Conservation (phyloP, 2,888 invertebrate genomes). For the Nephrotoma flavescens region DNA sequence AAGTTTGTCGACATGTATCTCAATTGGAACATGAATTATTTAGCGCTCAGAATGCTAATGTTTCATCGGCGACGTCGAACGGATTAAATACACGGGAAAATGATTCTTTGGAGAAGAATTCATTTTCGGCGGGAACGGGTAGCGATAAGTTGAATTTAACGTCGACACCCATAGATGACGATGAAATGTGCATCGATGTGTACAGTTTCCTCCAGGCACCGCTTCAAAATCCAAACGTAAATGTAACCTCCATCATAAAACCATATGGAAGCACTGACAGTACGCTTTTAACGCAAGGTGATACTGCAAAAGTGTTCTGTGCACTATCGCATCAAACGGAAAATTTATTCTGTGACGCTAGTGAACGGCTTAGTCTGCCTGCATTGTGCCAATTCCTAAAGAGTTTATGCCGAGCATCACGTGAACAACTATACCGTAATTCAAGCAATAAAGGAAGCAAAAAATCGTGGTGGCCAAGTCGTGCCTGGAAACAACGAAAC, state of each 20-base stretch:
- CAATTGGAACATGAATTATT: constrained; percentile 83
- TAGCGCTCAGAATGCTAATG: constrained; percentile 47
- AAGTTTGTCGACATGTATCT: constrained; percentile 84
- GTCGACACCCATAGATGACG: constrained; percentile 49
- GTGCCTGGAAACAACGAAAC: constrained; percentile 30
- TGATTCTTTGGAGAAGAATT: constrained; percentile 28
- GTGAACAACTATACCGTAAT: constrained; percentile 45
- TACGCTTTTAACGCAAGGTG: constrained; percentile 54
- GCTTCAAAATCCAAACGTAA: constrained; percentile 43
- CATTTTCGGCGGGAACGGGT: constrained; percentile 34
- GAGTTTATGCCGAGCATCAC: constrained; percentile 73
- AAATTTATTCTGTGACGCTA: constrained; percentile 78
- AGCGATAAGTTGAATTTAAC: constrained; percentile 44
- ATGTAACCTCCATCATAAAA: constrained; percentile 31
- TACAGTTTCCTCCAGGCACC: constrained; percentile 68
- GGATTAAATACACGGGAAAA: constrained; percentile 25
- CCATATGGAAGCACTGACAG: constrained; percentile 30
- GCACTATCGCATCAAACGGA: constrained; percentile 82
- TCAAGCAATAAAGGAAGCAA: constrained; percentile 31
- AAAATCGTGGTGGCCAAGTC: constrained; percentile 31
- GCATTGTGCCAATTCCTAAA: constrained; percentile 70
- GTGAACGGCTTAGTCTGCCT: constrained; percentile 70
- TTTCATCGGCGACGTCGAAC: constrained; percentile 21
- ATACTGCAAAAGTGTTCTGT: constrained; percentile 79
- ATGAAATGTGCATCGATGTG: constrained; percentile 72